Base-by-base conservation (phyloP, 2,888 invertebrate genomes). In the Pterostichus madidus region DNA sequence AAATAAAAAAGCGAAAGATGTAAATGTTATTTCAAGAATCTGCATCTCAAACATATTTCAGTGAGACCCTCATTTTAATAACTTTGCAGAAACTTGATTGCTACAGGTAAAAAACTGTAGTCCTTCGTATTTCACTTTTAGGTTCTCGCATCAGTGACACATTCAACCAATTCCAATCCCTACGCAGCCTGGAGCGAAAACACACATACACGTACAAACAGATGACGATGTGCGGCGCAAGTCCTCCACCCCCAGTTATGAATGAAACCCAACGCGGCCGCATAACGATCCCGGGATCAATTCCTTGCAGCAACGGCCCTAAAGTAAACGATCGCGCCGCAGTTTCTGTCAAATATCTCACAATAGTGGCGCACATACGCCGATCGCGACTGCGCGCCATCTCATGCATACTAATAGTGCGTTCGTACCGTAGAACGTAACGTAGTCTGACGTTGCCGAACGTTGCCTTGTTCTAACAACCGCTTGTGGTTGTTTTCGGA, bases 331-430 rank as follows among this genome's bases (percentile, higher is more conserved):
- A 83, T 83, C 64, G 77, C 68, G 15, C 83, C 77, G 76, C 81
- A 83, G 49, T 83, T 83, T 77, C 32, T 77, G 83, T 83, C 83
- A 83, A 83, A 77, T 83, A 83, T 83, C 68, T 83, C 77, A 83
- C 83, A 83, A 83, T 83, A 77, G 79, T 49, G 32, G 81, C 75
- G 83, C 83, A 39, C 71, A 53, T 79, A 75, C 73, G 59, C 59
- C 31, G 61, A 75, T 17, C 46, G 73, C 24, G 17, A 35, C 46
- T 10, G 53, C 71, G 35, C 52, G 44, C 64, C 49, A 44, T 64
- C 59, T 75, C 81, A 81, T 81, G 81, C 81, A 81, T 81, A 81
- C 81, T 81, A 81, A 81, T 75, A 79, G 44, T 49, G 61, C 64
- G 49, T 13, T 7, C 32, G 53, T 13, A 24, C 24, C 52, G 53